A percentile compares a stretch with the other conserved stretches of the same genome.
These are phyloP conservation scores for Troilus luridus DNA, from an alignment of 2,888 invertebrate genomes.

Conservation along the genomic window DNA sequence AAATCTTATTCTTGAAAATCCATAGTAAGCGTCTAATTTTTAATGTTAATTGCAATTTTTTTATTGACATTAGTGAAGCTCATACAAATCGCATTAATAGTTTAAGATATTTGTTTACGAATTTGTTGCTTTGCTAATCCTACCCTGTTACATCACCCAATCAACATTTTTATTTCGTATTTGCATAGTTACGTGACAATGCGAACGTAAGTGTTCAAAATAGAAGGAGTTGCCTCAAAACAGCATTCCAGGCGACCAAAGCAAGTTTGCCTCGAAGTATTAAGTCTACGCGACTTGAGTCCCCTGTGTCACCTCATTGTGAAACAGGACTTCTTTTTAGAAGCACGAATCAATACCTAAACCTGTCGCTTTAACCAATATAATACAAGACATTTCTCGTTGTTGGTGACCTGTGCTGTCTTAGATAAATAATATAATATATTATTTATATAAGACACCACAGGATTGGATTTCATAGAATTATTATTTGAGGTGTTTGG, in stretches of 20 bases:
- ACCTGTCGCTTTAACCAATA: background rate
- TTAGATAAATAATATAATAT: background rate
- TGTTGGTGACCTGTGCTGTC: background rate
- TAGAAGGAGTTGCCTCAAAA: background rate
- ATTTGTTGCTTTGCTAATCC: background rate
- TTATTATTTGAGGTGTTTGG: too few relatives aligned
- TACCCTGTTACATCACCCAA: background rate
- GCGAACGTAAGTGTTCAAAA: constrained; percentile 4
- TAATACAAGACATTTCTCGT: background rate
- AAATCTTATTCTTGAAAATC: background rate
- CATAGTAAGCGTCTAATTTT: background rate
- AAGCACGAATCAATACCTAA: constrained; percentile 15
- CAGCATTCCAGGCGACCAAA: constrained; percentile 6
- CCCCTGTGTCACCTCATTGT: constrained; percentile 1
- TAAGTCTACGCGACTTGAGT: background rate
- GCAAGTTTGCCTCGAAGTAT: background rate
- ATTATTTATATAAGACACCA: too few relatives aligned
- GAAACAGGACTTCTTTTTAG: background rate
- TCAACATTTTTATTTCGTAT: background rate
- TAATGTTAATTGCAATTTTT: too few relatives aligned
- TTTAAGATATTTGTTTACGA: too few relatives aligned
- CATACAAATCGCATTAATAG: too few relatives aligned
- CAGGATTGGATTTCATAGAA: too few relatives aligned
- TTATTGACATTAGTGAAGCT: too few relatives aligned
- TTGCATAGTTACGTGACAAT: constrained; percentile 4